Evolutionary conservation across 2,888 invertebrate genomes (phyloP), one percentile per base, ranked within the genome.

Genomic region (Aphidius colemani): DNA sequence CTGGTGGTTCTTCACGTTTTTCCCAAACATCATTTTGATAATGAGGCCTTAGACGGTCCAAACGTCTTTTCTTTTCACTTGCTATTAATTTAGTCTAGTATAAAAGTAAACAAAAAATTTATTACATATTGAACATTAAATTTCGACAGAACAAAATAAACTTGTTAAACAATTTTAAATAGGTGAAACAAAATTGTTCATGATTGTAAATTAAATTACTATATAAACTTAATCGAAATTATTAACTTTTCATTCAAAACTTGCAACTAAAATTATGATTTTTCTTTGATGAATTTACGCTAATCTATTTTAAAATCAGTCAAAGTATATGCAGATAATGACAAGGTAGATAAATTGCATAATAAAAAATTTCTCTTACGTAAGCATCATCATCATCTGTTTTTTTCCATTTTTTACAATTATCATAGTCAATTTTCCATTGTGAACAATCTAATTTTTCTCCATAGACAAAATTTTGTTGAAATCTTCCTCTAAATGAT

Each of bases 391-490:
- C 65, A 80, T 93, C 89, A 56, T 86, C 83, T 7, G 85, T 82
- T 0, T 87, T 83, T 61, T 85, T 82, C 88, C 90, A 95, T 76
- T 86, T 86, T 60, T 85, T 80, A 78, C 95, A 95, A 77, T 92
- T 93, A 4, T 88, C 79, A 72, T 88, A 89, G 80, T 95, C 94
- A 61, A 84, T 85, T 73, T 91, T 87, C 95, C 95, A 95, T 71
- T 90, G 89, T 4, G 85, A 84, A 77, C 96, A 96, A 77, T 95
- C 91, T 7, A 86, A 61, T 0, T 84, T 80, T 75, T 91, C 84
- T 0, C 96, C 96, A 82, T 85, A 85, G 64, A 95, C 86, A 78
- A 94, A 96, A 78, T 93, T 91, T 82, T 96, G 96, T 78, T 96
- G 90, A 74, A 95, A 93, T 69, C 94, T 85, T 0, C 86, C 90